Percentiles rank a stretch among this genome's conserved stretches.
Conservation (phyloP, 2,888 invertebrate species). For the Sipha maydis region DNA sequence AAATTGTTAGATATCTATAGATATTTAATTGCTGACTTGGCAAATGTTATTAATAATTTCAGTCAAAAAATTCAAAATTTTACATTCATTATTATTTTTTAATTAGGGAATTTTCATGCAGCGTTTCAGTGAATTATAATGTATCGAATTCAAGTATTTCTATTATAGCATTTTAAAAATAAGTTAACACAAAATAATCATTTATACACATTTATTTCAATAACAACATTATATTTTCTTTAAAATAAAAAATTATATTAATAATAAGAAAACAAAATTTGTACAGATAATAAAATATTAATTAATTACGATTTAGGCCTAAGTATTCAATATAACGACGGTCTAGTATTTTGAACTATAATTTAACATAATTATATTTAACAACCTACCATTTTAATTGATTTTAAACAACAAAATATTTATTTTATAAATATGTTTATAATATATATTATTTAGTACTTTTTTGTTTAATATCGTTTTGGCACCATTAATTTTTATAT, state of each 20-base stretch:
- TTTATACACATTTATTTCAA: slow-evolving; percentile 56
- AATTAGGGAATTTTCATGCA: too few relatives aligned
- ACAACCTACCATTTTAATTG: slow-evolving; percentile 32
- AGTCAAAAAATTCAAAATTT: too few relatives aligned
- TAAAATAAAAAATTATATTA: slow-evolving; percentile 22
- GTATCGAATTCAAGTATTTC: too few relatives aligned
- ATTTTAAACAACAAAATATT: slow-evolving; percentile 49
- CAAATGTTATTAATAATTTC: too few relatives aligned
- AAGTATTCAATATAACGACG: slow-evolving; percentile 33
- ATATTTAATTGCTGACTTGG: too few relatives aligned
- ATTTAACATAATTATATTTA: slow-evolving; percentile 52
- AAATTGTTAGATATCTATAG: too few relatives aligned
- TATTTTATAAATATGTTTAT: slow-evolving; percentile 26
- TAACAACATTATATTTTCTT: slow-evolving; percentile 58
- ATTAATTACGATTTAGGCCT: slow-evolving; percentile 35
- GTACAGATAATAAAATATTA: slow-evolving; percentile 10
- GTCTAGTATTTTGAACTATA: slow-evolving; percentile 36
- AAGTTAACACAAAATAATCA: slow-evolving; percentile 34
- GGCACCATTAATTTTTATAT: slow-evolving; percentile 49
- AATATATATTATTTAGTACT: slow-evolving; percentile 21
- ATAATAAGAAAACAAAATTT: slow-evolving; percentile 1
- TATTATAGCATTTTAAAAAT: neutral
- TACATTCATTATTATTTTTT: too few relatives aligned
- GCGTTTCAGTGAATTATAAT: too few relatives aligned
- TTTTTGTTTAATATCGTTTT: slow-evolving; percentile 35